A percentile compares a stretch with the other conserved stretches of the same genome.
Evolutionary conservation across 1,140 invertebrate genomes (phyloP).

Genomic region (Caenorhabditis remanei): DNA sequence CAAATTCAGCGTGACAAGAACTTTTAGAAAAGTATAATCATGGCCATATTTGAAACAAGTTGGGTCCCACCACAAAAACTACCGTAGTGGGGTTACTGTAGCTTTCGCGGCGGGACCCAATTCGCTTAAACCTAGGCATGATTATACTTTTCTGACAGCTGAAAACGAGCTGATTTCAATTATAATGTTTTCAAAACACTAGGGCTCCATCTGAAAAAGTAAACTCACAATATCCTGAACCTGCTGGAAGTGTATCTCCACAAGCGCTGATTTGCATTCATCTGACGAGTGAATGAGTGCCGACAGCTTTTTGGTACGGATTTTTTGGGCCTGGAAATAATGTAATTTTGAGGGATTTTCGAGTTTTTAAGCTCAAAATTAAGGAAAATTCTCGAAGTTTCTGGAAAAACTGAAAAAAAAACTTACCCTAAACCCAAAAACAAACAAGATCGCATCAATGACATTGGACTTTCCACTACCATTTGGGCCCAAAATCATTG

Average conservation of each 20-base stretch:
- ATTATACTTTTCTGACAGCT: too few relatives aligned
- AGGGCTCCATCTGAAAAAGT: neutral
- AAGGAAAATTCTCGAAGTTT: too few relatives aligned
- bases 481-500: constrained; percentile 96
- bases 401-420: neutral
- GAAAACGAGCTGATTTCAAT: too few relatives aligned
- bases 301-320: neutral
- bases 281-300: constrained; percentile 84
- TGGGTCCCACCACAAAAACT: too few relatives aligned
- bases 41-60: too few relatives aligned
- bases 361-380: too few relatives aligned
- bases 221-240: constrained; percentile 84
- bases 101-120: too few relatives aligned
- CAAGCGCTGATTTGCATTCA: neutral
- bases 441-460: constrained; percentile 99
- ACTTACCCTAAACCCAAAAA: constrained; percentile 84
- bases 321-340: constrained; percentile 84
- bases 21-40: too few relatives aligned
- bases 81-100: too few relatives aligned
- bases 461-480: constrained; percentile 99
- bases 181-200: too few relatives aligned
- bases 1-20: too few relatives aligned
- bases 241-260: neutral
- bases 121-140: too few relatives aligned
- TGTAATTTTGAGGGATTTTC: constrained; percentile 8